Evolutionary conservation across 1,140 invertebrate species (phyloP).

Genomic region (Drosophila jambulina): DNA sequence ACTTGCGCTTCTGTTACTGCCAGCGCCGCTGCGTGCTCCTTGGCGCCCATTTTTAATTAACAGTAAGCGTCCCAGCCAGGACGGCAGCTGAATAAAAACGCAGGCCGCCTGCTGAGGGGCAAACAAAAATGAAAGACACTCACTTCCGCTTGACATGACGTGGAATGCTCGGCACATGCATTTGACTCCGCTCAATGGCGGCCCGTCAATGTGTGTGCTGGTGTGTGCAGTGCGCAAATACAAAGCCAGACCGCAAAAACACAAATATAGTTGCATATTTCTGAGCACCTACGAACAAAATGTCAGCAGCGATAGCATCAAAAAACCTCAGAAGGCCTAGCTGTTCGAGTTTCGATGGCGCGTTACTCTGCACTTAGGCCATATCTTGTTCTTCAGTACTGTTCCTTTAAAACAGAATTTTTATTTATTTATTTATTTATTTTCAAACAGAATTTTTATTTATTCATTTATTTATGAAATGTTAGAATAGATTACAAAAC

Average conservation of each 20-base stretch:
- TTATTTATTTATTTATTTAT: too few relatives aligned
- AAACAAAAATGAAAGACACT: constrained; percentile 84
- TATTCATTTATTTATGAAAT: too few relatives aligned
- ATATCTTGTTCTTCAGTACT: too few relatives aligned
- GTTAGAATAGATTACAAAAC: too few relatives aligned
- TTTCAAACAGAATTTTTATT: too few relatives aligned
- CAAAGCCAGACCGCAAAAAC: constrained; percentile 78
- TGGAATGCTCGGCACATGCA: constrained; percentile 76
- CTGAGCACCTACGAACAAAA: constrained; percentile 74
- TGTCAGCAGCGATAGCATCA: constrained; percentile 38
- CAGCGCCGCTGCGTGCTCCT: constrained; percentile 45
- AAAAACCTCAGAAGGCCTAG: constrained; percentile 27
- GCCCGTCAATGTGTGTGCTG: constrained; percentile 34
- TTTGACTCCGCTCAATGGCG: constrained; percentile 69
- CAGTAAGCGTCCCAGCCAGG: constrained; percentile 73
- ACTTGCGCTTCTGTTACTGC: constrained; percentile 45
- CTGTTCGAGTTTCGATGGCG: background rate
- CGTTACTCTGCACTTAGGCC: background rate
- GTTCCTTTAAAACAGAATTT: too few relatives aligned
- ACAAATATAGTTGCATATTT: constrained; percentile 81
- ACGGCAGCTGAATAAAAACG: constrained; percentile 34
- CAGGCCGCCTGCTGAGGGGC: constrained; percentile 44
- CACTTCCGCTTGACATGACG: constrained; percentile 81
- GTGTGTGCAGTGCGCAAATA: constrained; percentile 70
- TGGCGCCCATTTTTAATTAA: constrained; percentile 81